phyloP scores from a whole-genome alignment of 2,113 vertebrate genomes.

The Tenebrosternarchus preto region DNA sequence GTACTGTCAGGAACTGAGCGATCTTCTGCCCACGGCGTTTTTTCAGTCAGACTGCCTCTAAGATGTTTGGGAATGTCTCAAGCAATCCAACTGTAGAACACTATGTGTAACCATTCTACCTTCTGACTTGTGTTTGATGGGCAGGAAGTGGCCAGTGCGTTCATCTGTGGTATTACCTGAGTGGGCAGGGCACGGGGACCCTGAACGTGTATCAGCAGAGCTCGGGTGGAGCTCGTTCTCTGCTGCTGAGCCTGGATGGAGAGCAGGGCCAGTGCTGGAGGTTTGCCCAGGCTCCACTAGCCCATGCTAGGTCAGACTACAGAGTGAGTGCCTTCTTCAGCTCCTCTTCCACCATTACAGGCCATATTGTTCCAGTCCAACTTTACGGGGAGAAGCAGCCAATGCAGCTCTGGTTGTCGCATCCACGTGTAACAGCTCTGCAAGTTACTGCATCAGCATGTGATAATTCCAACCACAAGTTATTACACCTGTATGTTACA shows the following conservation, averaged over 20 bases:
- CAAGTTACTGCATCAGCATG: too few species aligned
- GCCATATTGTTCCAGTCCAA: too few species aligned
- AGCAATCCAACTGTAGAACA: too few species aligned
- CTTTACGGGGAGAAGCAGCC: too few species aligned
- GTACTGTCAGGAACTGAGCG: conserved; percentile 54
- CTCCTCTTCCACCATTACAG: not conserved
- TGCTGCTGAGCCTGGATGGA: conserved; percentile 68
- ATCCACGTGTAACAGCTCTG: too few species aligned
- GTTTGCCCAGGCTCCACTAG: conserved; percentile 65
- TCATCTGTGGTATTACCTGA: conserved; percentile 76
- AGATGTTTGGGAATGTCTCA: not conserved
- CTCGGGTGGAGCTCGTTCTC: conserved; percentile 42
- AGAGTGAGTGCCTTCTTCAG: conserved; percentile 61
- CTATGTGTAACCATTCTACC: too few species aligned
- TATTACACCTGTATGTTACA: too few species aligned
- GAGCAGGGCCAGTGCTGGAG: conserved; percentile 70
- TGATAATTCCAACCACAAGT: too few species aligned
- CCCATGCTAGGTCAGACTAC: conserved; percentile 55
- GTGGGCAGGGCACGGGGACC: conserved; percentile 61
- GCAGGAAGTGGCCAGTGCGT: conserved; percentile 65
- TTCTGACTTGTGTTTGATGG: conserved; percentile 15
- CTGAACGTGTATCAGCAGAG: conserved; percentile 70
- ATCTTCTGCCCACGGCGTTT: not conserved
- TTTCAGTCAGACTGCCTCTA: not conserved
- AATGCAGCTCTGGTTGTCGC: too few species aligned